Evolutionary conservation across 2,797 vertebrate genomes (phyloP).

Genomic region (Thaleichthys pacificus): DNA sequence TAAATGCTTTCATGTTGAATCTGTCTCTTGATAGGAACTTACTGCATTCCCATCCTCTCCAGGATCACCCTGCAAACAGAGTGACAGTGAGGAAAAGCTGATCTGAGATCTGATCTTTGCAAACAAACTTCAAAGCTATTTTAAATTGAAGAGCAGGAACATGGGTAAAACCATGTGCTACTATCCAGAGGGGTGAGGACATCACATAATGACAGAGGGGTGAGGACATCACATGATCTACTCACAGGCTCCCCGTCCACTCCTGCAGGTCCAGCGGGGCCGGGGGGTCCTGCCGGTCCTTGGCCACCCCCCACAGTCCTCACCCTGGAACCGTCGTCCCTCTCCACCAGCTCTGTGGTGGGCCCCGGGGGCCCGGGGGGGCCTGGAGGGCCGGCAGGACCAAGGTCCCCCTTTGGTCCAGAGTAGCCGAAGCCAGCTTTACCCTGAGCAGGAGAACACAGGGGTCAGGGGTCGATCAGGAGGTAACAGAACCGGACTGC

Average conservation of each 20-base stretch:
- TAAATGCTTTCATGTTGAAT: not conserved
- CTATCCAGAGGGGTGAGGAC: not conserved
- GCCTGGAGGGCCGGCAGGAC: conserved; percentile 69
- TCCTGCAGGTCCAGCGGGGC: conserved; percentile 72
- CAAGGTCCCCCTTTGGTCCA: conserved; percentile 83
- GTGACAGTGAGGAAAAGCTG: not conserved
- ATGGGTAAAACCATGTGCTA: not conserved
- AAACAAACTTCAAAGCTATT: not conserved
- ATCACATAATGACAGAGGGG: not conserved
- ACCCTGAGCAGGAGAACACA: conserved; percentile 40
- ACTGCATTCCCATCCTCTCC: conserved; percentile 82
- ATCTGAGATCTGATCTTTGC: not conserved
- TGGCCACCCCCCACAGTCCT: conserved; percentile 69
- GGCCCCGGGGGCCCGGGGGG: conserved; percentile 70
- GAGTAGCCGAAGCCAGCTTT: conserved; percentile 76
- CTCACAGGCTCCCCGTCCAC: conserved; percentile 84
- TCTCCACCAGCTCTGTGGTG: conserved; percentile 55
- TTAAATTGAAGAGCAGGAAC: not conserved
- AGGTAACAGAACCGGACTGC: too few species aligned
- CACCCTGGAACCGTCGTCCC: conserved; percentile 46
- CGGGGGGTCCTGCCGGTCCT: conserved; percentile 67
- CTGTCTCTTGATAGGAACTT: not conserved
- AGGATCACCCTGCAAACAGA: conserved; percentile 79
- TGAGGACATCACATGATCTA: not conserved
- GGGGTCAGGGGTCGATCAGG: not conserved